Conservation (phyloP, 2,113 vertebrate species). For the Aspidoscelis tigris region DNA sequence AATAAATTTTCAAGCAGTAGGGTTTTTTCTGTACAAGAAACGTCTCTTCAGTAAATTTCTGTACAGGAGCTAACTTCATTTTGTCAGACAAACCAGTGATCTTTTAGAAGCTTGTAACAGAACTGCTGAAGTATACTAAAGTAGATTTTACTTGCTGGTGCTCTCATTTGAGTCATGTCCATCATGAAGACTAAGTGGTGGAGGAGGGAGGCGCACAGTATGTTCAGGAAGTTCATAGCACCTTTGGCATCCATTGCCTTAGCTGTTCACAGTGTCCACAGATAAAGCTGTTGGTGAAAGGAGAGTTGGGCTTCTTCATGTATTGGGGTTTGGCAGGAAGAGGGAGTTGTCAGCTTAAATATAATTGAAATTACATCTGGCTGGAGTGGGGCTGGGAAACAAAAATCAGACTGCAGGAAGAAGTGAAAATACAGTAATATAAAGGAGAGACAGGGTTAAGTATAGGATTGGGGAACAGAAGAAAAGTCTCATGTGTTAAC, state of each 20-base stretch:
- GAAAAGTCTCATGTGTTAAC: too few species aligned
- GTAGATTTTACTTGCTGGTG: background rate
- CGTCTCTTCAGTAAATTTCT: background rate
- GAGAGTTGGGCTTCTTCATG: background rate
- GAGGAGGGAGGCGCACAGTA: background rate
- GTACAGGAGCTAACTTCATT: too few species aligned
- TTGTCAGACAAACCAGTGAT: too few species aligned
- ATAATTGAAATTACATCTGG: background rate
- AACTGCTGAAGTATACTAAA: background rate
- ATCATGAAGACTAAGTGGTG: background rate
- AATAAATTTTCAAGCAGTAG: conserved; percentile 1
- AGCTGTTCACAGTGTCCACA: background rate
- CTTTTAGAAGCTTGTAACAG: conserved; percentile 11
- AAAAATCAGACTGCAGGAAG: too few species aligned
- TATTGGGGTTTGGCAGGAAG: background rate
- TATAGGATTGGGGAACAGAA: too few species aligned
- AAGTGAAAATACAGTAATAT: background rate
- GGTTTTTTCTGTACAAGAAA: conserved; percentile 9
- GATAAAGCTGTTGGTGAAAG: background rate
- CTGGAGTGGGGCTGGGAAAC: too few species aligned
- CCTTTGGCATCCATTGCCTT: background rate
- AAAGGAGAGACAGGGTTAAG: background rate
- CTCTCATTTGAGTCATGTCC: background rate
- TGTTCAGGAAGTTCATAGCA: background rate
- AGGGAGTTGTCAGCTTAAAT: too few species aligned